These are phyloP conservation scores for Sialis fuliginosa DNA, from an alignment of 2,888 invertebrate genomes.

Conservation along the genomic window DNA sequence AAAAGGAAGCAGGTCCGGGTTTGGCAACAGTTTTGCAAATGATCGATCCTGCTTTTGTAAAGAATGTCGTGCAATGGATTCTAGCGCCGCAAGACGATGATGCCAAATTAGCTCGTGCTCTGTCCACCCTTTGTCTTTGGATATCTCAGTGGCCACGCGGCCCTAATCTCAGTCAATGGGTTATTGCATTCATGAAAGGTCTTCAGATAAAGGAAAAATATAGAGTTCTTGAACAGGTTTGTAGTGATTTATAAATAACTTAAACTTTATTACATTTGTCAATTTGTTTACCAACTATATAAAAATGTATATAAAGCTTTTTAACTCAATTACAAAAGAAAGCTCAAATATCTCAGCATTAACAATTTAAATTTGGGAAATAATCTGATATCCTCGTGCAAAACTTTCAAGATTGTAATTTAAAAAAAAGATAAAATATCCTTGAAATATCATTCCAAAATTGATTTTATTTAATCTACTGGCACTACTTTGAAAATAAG, in stretches of 20 bases:
- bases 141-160: slow-evolving; percentile 41
- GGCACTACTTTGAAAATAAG: slow-evolving; percentile 34
- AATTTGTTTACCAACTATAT: no score
- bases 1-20: slow-evolving; percentile 36
- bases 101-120: slow-evolving; percentile 38
- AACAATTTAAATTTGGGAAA: no score
- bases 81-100: slow-evolving; percentile 23
- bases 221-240: slow-evolving; percentile 21
- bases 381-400: no score
- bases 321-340: no score
- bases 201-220: slow-evolving; percentile 30
- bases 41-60: slow-evolving; percentile 23
- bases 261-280: no score
- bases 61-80: slow-evolving; percentile 28
- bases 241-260: background rate
- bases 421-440: no score
- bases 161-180: slow-evolving; percentile 44
- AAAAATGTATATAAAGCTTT: no score
- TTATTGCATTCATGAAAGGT: slow-evolving; percentile 44
- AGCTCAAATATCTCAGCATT: no score
- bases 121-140: slow-evolving; percentile 52
- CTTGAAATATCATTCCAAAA: background rate
- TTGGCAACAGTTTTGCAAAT: slow-evolving; percentile 40
- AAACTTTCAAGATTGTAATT: no score
- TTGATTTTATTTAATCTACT: slow-evolving; percentile 12